phyloP scores from a whole-genome alignment of 2,113 vertebrate species.

The Tachycineta bicolor region DNA sequence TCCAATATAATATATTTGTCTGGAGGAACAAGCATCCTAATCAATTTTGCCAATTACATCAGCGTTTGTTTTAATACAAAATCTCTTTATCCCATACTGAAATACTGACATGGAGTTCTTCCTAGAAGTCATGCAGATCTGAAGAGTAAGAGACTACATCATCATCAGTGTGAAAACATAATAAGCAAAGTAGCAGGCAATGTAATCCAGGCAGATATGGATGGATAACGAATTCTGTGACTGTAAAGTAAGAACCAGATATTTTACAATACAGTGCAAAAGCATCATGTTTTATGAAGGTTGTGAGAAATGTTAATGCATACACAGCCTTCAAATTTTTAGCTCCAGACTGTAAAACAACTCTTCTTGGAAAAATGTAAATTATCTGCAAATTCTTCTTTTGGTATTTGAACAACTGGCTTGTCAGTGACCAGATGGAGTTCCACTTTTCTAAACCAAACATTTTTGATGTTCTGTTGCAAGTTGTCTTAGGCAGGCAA shows the following conservation, averaged over 20 bases:
- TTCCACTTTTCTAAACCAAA: conserved; percentile 1
- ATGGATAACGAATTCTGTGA: background rate
- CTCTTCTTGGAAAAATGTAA: background rate
- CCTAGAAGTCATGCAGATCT: background rate
- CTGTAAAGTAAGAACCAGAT: background rate
- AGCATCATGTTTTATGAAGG: background rate
- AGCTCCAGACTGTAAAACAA: background rate
- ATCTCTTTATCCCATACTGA: background rate
- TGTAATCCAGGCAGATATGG: background rate
- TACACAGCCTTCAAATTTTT: background rate
- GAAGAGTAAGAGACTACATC: background rate
- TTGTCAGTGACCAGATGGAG: background rate
- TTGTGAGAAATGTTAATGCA: background rate
- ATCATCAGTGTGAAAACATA: background rate
- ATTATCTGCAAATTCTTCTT: background rate
- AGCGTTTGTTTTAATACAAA: background rate
- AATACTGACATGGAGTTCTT: background rate
- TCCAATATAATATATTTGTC: background rate
- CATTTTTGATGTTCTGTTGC: background rate
- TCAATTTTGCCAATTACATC: conserved; percentile 7
- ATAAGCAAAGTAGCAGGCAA: background rate
- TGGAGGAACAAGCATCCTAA: background rate
- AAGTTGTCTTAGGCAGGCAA: background rate
- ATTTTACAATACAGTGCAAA: background rate
- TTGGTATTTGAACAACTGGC: background rate